These are phyloP conservation scores for Maniola jurtina DNA, from an alignment of 1,140 invertebrate species.

Conservation along the genomic window DNA sequence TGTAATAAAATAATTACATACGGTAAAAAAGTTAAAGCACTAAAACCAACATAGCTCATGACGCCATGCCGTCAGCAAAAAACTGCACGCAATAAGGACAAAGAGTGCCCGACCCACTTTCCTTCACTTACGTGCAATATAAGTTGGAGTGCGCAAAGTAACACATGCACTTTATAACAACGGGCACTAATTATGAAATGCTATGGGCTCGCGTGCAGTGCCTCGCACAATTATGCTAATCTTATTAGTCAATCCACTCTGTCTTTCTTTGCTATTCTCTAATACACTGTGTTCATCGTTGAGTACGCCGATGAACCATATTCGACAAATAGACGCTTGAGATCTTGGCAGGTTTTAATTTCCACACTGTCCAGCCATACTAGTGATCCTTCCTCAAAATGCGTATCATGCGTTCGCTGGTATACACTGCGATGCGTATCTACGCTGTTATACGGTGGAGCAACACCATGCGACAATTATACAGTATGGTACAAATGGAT, in stretches of 20 bases:
- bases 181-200: conserved; percentile 64
- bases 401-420: too few relatives aligned
- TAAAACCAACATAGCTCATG: not conserved
- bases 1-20: too few relatives aligned
- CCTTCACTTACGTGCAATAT: conserved; percentile 20
- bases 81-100: conserved; percentile 11
- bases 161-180: conserved; percentile 38
- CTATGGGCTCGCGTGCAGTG: conserved; percentile 59
- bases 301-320: not conserved
- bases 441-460: too few relatives aligned
- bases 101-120: conserved; percentile 16
- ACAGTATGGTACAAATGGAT: too few relatives aligned
- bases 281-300: not conserved
- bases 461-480: too few relatives aligned
- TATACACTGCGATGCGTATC: too few relatives aligned
- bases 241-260: conserved; percentile 71
- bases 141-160: conserved; percentile 23
- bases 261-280: conserved; percentile 10
- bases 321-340: too few relatives aligned
- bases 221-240: conserved; percentile 65
- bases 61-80: conserved; percentile 8
- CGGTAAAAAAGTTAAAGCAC: too few relatives aligned
- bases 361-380: too few relatives aligned
- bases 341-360: too few relatives aligned
- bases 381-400: too few relatives aligned